phyloP scores from a whole-genome alignment of 2,797 vertebrate species.

The Eulemur rubriventer region DNA sequence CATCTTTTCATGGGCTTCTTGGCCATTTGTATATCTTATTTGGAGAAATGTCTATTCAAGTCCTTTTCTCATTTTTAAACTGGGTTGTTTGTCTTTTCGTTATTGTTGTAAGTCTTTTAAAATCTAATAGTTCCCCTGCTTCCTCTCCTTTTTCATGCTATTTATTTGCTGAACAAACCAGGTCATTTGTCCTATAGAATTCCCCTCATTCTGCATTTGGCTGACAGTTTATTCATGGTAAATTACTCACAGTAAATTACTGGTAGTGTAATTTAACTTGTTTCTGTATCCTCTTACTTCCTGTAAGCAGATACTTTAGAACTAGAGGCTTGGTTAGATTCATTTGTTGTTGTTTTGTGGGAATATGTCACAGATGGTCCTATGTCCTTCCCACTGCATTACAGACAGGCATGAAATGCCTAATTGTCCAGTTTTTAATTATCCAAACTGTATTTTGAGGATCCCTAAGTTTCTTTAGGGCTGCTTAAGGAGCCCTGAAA shows the following conservation, averaged over 20 bases:
- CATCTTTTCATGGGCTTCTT: slow-evolving; percentile 9
- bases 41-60: not conserved
- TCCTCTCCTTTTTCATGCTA: not conserved
- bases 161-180: not conserved
- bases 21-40: slow-evolving; percentile 5
- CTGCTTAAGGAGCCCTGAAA: not conserved
- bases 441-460: not conserved
- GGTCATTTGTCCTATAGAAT: not conserved
- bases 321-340: not conserved
- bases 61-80: slow-evolving; percentile 32
- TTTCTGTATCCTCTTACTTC: slow-evolving; percentile 29
- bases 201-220: slow-evolving; percentile 36
- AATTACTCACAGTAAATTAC: slow-evolving; percentile 26
- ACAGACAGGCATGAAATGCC: not conserved
- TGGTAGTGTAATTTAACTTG: slow-evolving; percentile 34
- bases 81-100: slow-evolving; percentile 2
- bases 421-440: not conserved
- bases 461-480: not conserved
- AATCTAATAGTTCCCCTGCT: not conserved
- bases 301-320: slow-evolving; percentile 36
- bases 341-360: not conserved
- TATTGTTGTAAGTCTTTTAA: not conserved
- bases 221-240: not conserved
- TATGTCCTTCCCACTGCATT: not conserved
- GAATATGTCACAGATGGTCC: not conserved